A percentile compares a stretch with the other conserved stretches of the same genome.
Evolutionary conservation across 2,888 invertebrate genomes (phyloP).

Genomic region (Sarcophaga rosellei): DNA sequence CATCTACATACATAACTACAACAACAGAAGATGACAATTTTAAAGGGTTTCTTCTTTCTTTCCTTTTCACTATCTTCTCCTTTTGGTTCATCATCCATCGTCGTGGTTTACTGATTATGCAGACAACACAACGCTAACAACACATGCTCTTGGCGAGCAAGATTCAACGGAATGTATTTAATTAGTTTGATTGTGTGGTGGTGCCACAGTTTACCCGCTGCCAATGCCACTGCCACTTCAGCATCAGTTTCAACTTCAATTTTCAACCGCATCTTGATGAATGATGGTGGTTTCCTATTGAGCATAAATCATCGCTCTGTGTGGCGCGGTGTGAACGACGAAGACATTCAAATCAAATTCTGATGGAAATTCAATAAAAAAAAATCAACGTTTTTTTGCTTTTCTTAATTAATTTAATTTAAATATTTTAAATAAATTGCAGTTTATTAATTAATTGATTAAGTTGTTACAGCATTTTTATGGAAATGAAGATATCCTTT

Average conservation of each 20-base stretch:
- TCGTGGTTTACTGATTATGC: not conserved
- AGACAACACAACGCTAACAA: not conserved
- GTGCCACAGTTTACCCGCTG: conserved; percentile 37
- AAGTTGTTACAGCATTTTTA: not conserved
- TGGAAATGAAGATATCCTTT: not conserved
- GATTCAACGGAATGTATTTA: not conserved
- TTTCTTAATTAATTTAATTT: not conserved
- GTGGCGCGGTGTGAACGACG: conserved; percentile 71
- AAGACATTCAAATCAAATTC: not conserved
- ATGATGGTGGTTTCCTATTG: conserved; percentile 72
- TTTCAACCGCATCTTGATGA: conserved; percentile 11
- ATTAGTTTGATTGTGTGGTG: not conserved
- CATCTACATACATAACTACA: conserved; percentile 4
- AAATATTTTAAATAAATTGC: not conserved
- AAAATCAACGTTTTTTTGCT: not conserved
- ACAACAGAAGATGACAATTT: conserved; percentile 26
- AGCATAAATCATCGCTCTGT: conserved; percentile 79
- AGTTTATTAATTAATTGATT: not conserved
- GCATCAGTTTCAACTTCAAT: not conserved
- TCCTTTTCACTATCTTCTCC: not conserved
- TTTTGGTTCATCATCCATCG: conserved; percentile 3
- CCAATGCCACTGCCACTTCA: not conserved
- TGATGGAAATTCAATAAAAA: not conserved
- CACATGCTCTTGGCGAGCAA: not conserved
- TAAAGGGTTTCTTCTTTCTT: conserved; percentile 1